Base-by-base conservation (phyloP, 2,888 invertebrate species). In the Catocala nupta region DNA sequence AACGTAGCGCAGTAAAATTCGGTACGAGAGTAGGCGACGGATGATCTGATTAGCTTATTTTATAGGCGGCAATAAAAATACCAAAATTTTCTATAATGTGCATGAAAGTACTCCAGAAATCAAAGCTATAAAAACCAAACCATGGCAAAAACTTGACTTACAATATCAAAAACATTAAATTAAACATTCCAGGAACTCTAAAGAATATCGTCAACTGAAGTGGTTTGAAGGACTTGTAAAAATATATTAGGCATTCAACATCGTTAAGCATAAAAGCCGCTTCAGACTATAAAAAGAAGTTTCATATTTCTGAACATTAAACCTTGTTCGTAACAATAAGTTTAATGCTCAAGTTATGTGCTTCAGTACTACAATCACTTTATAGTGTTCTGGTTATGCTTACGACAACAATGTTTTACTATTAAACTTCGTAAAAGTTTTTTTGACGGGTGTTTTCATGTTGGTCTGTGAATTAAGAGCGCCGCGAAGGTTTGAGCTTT, bases 391-490 rank as follows among this genome's bases (percentile, higher is more conserved):
- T 52, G 72, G 52, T 65, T 72, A 73, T 51, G 73, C 73, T 76
- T 62, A 61, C 62, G 53, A 76, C 67, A 67, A 63, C 66, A 70
- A 76, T 73, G 73, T 73, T 75, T 73, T 64, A 70, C 72, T 63
- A 63, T 58, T 60, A 59, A 76, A 76, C 53, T 73, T 73, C 49
- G 59, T 72, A 69, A 72, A 75, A 73, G 61, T 73, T 75, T 65
- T 60, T 73, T 57, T 36, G 34, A 49, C 25, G 34, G 49, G 7
- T 13, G 13, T 47, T 47, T 13, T 47, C 12, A 47, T n/a, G 13
- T 13, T 43, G 49, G 42, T 42, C 33, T 25, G n/a, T 39, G 34
- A 49, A 53, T 43, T 9, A 13, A 39, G 16, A 16, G 25, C 25
- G 25, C 25, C 25, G 25, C 25, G 1, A 25, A 25, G 25, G 25